phyloP scores from a whole-genome alignment of 2,797 vertebrate genomes.

The Threskiornis aethiopicus region DNA sequence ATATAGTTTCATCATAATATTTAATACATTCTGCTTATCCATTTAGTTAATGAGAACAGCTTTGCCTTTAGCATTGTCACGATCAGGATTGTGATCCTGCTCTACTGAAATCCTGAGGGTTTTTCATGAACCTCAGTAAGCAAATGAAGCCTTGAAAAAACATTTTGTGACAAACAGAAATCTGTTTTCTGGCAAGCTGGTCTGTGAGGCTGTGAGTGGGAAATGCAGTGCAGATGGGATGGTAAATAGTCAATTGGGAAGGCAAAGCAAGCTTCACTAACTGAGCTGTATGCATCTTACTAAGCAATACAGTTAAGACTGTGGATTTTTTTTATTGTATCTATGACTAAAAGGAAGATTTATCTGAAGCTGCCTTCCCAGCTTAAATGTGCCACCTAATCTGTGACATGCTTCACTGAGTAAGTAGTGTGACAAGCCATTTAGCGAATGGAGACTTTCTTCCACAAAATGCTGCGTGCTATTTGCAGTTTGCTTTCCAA shows the following conservation, averaged over 20 bases:
- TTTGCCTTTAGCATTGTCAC: neutral
- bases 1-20: neutral
- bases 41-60: neutral
- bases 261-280: neutral
- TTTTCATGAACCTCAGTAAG: neutral
- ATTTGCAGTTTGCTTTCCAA: neutral
- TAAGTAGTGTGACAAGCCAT: neutral
- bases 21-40: neutral
- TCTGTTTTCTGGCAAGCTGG: neutral
- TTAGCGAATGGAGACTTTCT: neutral
- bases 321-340: neutral
- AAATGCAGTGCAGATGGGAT: neutral
- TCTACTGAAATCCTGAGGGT: neutral
- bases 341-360: neutral
- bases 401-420: neutral
- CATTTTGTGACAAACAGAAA: neutral
- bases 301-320: neutral
- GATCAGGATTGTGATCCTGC: neutral
- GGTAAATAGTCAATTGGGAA: neutral
- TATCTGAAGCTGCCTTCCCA: neutral
- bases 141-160: neutral
- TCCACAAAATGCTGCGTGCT: neutral
- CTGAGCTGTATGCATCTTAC: neutral
- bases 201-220: neutral
- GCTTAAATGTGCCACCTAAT: neutral